Conservation (phyloP, 2,888 invertebrate species). For the Phengaris alcon region DNA sequence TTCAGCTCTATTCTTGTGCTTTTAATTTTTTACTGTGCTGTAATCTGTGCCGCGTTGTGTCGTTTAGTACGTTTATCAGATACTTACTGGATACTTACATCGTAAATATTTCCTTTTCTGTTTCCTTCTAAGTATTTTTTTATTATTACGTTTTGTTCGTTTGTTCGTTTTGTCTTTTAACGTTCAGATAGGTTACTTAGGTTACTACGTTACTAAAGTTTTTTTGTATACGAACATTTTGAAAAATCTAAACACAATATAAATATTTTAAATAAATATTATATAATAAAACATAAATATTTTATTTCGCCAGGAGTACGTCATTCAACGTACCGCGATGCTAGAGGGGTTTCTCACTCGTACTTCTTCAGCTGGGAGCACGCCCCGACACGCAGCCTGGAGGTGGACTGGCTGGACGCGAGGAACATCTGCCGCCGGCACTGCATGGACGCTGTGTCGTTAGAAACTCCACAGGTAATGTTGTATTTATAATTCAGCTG, state of each 20-base stretch:
- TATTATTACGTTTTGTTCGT: not conserved
- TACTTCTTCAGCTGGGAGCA: slow-evolving; percentile 98
- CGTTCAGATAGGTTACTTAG: not conserved
- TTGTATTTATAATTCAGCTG: not conserved
- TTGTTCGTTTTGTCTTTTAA: not conserved
- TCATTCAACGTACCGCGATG: slow-evolving; percentile 92
- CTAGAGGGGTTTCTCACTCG: slow-evolving; percentile 91
- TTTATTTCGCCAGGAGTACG: slow-evolving; percentile 83
- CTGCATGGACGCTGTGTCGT: slow-evolving; percentile 95
- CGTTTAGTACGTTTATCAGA: not conserved
- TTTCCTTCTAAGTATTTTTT: not conserved
- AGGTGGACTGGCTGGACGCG: slow-evolving; percentile 94
- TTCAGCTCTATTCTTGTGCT: not conserved
- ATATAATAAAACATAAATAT: no score
- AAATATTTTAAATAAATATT: no score
- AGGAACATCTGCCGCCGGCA: slow-evolving; percentile 94
- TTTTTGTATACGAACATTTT: no score
- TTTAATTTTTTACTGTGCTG: not conserved
- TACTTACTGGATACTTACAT: not conserved
- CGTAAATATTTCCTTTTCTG: not conserved
- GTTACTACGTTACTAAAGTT: no score
- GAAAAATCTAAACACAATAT: not conserved
- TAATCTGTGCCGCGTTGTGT: not conserved
- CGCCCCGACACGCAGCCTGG: slow-evolving; percentile 87
- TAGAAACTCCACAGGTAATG: slow-evolving; percentile 89